phyloP scores from a whole-genome alignment of 2,797 vertebrate genomes.

The Eulemur albifrons region DNA sequence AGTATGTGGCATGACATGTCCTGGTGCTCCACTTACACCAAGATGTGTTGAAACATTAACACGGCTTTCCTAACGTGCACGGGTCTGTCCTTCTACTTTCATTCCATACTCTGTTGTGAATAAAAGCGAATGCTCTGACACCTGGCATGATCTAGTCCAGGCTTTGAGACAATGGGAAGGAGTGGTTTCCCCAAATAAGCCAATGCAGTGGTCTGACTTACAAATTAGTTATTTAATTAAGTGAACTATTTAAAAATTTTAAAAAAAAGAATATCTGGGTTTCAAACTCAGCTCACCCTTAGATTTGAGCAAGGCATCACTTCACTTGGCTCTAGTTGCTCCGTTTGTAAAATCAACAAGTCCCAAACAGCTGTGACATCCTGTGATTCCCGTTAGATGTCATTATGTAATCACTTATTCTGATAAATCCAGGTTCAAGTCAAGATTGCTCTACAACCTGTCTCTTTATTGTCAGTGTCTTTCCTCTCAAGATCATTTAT shows the following conservation, averaged over 20 bases:
- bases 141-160: neutral
- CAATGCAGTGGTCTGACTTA: conserved; percentile 26
- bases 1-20: neutral
- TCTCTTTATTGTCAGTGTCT: neutral
- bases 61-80: neutral
- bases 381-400: neutral
- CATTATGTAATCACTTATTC: too few relatives aligned
- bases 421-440: neutral
- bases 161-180: neutral
- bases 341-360: neutral
- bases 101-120: neutral
- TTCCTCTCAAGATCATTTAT: neutral
- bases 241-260: neutral
- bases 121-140: neutral
- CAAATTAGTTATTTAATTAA: conserved; percentile 68
- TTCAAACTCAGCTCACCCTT: neutral
- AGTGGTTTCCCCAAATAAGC: neutral
- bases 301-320: neutral
- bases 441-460: neutral
- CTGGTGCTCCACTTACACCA: neutral
- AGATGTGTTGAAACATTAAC: neutral
- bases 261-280: neutral
- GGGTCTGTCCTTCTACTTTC: neutral
- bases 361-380: neutral
- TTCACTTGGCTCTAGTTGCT: neutral